phyloP scores from a whole-genome alignment of 2,888 invertebrate genomes.

The Neelides folsomi region DNA sequence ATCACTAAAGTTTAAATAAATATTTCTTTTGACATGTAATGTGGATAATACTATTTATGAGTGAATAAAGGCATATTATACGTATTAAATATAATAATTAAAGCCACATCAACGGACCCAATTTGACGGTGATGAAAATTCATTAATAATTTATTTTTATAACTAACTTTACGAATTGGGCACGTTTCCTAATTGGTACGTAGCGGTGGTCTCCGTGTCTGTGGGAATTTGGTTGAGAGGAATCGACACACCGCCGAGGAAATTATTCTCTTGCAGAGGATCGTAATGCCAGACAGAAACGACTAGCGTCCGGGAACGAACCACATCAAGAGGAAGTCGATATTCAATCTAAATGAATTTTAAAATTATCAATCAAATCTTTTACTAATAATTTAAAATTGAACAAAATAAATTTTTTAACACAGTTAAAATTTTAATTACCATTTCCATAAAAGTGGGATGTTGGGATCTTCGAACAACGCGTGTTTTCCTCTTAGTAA shows the following conservation, averaged over 20 bases:
- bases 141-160: background rate
- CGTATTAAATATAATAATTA: too few relatives aligned
- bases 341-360: conserved; percentile 81
- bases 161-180: conserved; percentile 3
- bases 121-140: too few relatives aligned
- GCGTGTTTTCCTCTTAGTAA: conserved; percentile 90
- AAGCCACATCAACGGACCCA: too few relatives aligned
- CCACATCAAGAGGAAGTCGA: conserved; percentile 64
- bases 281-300: conserved; percentile 93
- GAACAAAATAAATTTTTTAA: too few relatives aligned
- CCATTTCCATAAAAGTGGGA: conserved; percentile 97
- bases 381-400: conserved; percentile 1
- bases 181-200: conserved; percentile 60
- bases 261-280: conserved; percentile 83
- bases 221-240: conserved; percentile 59
- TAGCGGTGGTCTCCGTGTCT: conserved; percentile 63
- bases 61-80: too few relatives aligned
- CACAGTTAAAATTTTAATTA: conserved; percentile 37
- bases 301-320: conserved; percentile 62
- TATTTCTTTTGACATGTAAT: too few relatives aligned
- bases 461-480: conserved; percentile 82
- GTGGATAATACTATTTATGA: too few relatives aligned
- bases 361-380: conserved; percentile 32
- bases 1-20: too few relatives aligned
- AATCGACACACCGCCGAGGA: conserved; percentile 80